Base-by-base conservation (phyloP, 1,140 invertebrate genomes). In the Bicyclus anynana region DNA sequence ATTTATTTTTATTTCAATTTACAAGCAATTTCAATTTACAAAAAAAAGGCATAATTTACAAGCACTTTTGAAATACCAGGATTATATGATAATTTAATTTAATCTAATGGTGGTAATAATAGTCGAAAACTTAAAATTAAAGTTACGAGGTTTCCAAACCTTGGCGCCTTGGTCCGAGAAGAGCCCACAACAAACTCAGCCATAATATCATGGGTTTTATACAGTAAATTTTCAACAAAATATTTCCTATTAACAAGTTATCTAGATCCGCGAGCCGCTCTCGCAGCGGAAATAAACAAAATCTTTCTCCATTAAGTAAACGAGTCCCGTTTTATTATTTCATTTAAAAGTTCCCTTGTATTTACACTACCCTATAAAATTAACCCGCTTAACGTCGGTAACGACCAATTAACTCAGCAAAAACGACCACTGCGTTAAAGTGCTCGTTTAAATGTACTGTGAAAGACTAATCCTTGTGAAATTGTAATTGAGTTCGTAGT, bases 401-500 rank as follows among this genome's bases (percentile, higher is more conserved):
- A 49, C 47, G 47, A 49, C 26, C 47, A 49, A 49, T 49, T 49
- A 49, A 49, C 47, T 35, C 26, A 33, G 29, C 47, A 49, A 49
- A 49, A 49, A 49, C 47, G 47, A 49, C 47, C 29, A 49, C 21
- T 18, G 47, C 47, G 26, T 35, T 49, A 49, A 49, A 49, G 47
- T 49, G 47, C 27, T 49, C 27, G 23, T 49, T 49, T 49, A 33
- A 49, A 49, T 49, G 47, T 49, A 49, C 47, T 49, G 47, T 49
- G 29, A 49, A 35, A 49, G 47, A 49, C 26, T 49, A 49, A 49
- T 49, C 47, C 47, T 33, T 49, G 27, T 33, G 26, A 33, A 49
- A 49, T 16, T 33, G 47, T 49, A 49, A 35, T 49, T 17, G 29
- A 49, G 29, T 33, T 14, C 21, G 47, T 18, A 49, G 26, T 49